Evolutionary conservation across 2,888 invertebrate species (phyloP).

Genomic region (Hypena proboscidalis): DNA sequence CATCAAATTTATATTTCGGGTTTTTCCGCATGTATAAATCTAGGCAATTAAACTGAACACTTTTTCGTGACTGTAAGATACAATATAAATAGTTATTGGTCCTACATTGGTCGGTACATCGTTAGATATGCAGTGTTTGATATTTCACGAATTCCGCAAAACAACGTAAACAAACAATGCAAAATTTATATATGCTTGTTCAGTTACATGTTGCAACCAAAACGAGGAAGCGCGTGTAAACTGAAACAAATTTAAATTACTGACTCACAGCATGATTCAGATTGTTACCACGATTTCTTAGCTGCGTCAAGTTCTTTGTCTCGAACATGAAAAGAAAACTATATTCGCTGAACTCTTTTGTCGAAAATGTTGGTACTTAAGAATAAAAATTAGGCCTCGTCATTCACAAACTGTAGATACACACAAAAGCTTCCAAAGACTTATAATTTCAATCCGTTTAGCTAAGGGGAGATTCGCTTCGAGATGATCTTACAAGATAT

Average conservation of each 20-base stretch:
- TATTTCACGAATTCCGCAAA: background rate
- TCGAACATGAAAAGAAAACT: background rate
- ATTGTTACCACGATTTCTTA: constrained; percentile 9
- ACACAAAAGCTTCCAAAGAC: constrained; percentile 44
- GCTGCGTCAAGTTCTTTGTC: constrained; percentile 7
- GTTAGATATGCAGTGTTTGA: too few relatives aligned
- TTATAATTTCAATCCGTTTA: constrained; percentile 33
- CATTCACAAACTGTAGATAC: constrained; percentile 37
- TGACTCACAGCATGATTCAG: constrained; percentile 16
- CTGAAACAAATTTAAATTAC: background rate
- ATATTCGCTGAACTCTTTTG: constrained; percentile 1
- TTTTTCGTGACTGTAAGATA: too few relatives aligned
- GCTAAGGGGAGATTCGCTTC: constrained; percentile 10
- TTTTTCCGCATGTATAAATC: too few relatives aligned
- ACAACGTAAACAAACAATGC: background rate
- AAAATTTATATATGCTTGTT: background rate
- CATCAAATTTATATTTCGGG: too few relatives aligned
- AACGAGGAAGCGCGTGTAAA: background rate
- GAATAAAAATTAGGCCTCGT: constrained; percentile 3
- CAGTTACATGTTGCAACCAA: background rate
- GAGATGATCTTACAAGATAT: constrained; percentile 34
- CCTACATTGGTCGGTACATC: too few relatives aligned
- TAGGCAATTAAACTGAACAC: too few relatives aligned
- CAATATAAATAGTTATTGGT: too few relatives aligned
- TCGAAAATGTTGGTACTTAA: background rate